Conservation (phyloP, 2,888 invertebrate species). For the Andrena trimmerana region DNA sequence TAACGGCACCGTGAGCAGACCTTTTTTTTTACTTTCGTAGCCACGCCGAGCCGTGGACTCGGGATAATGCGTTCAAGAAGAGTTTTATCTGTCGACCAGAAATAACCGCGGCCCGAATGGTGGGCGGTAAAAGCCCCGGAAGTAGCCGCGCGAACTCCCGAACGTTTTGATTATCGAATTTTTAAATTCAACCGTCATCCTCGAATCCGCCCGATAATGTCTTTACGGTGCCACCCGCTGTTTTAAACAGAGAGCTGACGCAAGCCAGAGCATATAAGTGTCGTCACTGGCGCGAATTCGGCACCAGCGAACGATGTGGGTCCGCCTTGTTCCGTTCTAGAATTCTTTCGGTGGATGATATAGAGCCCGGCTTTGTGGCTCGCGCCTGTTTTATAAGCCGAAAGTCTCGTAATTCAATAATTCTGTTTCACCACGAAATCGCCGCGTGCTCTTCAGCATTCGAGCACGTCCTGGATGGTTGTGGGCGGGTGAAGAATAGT, state of each 20-base stretch:
- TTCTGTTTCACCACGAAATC: neutral
- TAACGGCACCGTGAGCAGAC: slow-evolving; percentile 25
- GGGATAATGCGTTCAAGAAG: slow-evolving; percentile 54
- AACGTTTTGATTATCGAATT: slow-evolving; percentile 65
- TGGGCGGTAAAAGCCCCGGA: slow-evolving; percentile 64
- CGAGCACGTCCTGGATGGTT: slow-evolving; percentile 9
- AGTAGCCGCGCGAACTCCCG: slow-evolving; percentile 15
- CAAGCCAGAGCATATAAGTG: slow-evolving; percentile 1
- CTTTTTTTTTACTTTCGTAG: slow-evolving; percentile 33
- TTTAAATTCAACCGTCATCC: slow-evolving; percentile 49
- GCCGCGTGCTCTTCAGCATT: neutral
- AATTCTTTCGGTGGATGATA: slow-evolving; percentile 30
- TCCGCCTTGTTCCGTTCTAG: slow-evolving; percentile 5
- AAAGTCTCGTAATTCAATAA: slow-evolving; percentile 7
- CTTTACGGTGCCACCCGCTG: slow-evolving; percentile 21
- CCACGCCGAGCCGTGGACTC: neutral
- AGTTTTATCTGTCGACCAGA: slow-evolving; percentile 53
- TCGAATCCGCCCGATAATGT: slow-evolving; percentile 41
- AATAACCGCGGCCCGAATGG: slow-evolving; percentile 53
- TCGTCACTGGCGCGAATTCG: slow-evolving; percentile 8
- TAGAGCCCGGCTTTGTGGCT: slow-evolving; percentile 7
- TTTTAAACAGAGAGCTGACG: slow-evolving; percentile 31
- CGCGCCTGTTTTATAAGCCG: neutral
- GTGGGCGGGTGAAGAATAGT: neutral
- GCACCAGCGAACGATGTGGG: neutral